These are phyloP conservation scores for Cliona cf. orientalis DNA, from an alignment of 37 sponge, comb jelly and placozoan species.

Conservation along the genomic window DNA sequence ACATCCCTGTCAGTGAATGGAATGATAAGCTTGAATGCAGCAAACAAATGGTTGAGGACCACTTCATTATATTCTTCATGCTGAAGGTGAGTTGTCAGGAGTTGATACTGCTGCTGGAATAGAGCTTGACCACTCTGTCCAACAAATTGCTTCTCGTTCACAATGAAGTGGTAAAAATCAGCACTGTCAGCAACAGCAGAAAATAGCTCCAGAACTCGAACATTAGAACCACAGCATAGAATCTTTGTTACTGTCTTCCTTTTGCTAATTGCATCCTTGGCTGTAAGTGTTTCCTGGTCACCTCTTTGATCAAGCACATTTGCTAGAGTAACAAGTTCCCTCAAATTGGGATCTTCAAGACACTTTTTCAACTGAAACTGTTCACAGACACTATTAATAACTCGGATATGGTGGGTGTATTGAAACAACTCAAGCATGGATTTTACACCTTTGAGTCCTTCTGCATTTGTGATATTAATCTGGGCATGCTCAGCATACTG, in stretches of 20 bases:
- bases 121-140: constrained; percentile 47
- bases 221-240: constrained; percentile 20
- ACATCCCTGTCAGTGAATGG: constrained; percentile 72
- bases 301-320: constrained; percentile 23
- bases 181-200: constrained; percentile 56
- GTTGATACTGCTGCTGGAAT: constrained; percentile 69
- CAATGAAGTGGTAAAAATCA: constrained; percentile 67
- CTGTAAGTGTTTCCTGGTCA: constrained; percentile 44
- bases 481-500: constrained; percentile 18
- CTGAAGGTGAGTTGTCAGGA: constrained; percentile 83
- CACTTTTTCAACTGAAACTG: constrained; percentile 69
- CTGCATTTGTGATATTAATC: constrained; percentile 8
- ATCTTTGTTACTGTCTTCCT: constrained; percentile 32
- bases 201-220: constrained; percentile 48
- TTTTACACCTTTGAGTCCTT: constrained; percentile 49
- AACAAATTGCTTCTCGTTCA: constrained; percentile 66
- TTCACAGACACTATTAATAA: constrained; percentile 60
- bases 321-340: constrained; percentile 47
- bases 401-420: constrained; percentile 51
- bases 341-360: constrained; percentile 48
- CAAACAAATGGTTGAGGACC: constrained; percentile 84
- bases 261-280: constrained; percentile 51
- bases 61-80: constrained; percentile 92
- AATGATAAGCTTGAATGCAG: constrained; percentile 77
- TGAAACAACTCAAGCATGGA: constrained; percentile 75